phyloP scores from a whole-genome alignment of 2,113 vertebrate species.

The Rhizomys pruinosus region DNA sequence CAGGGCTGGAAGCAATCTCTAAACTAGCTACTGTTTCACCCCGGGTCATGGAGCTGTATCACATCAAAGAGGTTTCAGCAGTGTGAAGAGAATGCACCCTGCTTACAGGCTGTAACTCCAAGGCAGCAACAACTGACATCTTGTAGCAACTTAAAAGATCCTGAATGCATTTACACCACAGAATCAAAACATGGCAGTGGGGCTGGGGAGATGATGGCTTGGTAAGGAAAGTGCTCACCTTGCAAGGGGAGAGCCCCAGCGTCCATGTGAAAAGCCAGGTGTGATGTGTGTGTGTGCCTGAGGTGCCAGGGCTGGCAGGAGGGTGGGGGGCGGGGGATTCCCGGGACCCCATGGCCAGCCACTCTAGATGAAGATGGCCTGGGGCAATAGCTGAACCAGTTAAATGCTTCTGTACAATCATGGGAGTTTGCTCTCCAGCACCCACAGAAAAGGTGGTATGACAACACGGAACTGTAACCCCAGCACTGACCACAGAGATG shows the following conservation, averaged over 20 bases:
- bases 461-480: background rate
- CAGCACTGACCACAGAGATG: no score
- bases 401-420: background rate
- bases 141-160: background rate
- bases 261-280: background rate
- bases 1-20: constrained; percentile 69
- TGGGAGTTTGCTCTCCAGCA: background rate
- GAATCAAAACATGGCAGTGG: constrained; percentile 10
- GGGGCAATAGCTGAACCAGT: background rate
- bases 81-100: background rate
- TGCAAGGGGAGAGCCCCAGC: background rate
- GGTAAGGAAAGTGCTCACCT: background rate
- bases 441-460: background rate
- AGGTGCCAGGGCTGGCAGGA: background rate
- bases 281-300: background rate
- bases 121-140: background rate
- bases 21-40: constrained; percentile 53
- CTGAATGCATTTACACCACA: constrained; percentile 14
- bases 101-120: background rate
- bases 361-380: background rate
- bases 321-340: background rate
- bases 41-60: constrained; percentile 10
- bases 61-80: constrained; percentile 33
- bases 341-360: no score
- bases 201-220: background rate